phyloP scores from a whole-genome alignment of 2,888 invertebrate genomes.

The Pammene aurita region DNA sequence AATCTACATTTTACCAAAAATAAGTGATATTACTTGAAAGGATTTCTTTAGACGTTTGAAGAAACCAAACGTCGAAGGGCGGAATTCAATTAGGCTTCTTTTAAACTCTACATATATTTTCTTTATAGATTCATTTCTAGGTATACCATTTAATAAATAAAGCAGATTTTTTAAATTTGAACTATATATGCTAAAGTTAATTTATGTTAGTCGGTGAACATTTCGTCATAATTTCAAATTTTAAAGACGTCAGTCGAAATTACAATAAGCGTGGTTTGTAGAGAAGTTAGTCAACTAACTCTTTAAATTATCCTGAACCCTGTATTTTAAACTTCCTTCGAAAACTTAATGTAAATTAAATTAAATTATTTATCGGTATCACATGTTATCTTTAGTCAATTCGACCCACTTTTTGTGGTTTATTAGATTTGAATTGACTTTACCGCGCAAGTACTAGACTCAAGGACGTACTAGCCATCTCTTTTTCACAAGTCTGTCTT shows the following conservation, averaged over 20 bases:
- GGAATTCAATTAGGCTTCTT: slow-evolving; percentile 29
- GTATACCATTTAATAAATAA: background rate
- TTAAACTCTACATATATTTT: background rate
- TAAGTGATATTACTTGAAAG: background rate
- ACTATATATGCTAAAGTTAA: background rate
- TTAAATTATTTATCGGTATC: slow-evolving; percentile 5
- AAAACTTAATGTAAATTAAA: slow-evolving; percentile 40
- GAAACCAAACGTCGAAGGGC: slow-evolving; percentile 31
- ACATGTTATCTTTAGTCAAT: slow-evolving; percentile 12
- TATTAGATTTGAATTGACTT: slow-evolving; percentile 68
- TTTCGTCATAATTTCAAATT: slow-evolving; percentile 53
- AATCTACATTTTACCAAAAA: background rate
- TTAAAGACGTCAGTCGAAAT: slow-evolving; percentile 33
- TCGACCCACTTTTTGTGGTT: slow-evolving; percentile 24
- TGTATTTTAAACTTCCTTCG: slow-evolving; percentile 8
- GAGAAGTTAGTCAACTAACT: slow-evolving; percentile 41
- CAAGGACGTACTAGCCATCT: slow-evolving; percentile 67
- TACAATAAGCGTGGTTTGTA: slow-evolving; percentile 52
- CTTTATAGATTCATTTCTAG: background rate
- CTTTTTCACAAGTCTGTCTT: slow-evolving; percentile 64
- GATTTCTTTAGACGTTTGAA: background rate
- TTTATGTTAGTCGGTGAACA: slow-evolving; percentile 28
- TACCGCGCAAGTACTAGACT: slow-evolving; percentile 76
- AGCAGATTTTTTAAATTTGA: background rate
- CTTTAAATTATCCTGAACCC: slow-evolving; percentile 39